Evolutionary conservation across 1,140 invertebrate genomes (phyloP).

Genomic region (Microplitis mediator): DNA sequence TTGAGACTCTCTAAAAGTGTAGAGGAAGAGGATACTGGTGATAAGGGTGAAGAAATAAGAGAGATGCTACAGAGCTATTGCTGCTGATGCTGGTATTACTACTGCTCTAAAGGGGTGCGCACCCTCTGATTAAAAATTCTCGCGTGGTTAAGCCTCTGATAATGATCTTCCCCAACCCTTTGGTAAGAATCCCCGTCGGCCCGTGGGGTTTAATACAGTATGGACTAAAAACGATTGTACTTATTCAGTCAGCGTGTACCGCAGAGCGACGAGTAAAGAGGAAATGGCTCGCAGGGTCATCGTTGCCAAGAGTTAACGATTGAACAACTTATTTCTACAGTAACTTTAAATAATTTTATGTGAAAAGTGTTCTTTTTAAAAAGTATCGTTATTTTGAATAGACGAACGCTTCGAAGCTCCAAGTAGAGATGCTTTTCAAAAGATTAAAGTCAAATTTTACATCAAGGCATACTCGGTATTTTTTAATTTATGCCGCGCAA

Average conservation of each 20-base stretch:
- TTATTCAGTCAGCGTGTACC: conserved; percentile 55
- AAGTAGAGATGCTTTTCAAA: not conserved
- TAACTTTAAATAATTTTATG: not conserved
- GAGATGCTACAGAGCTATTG: not conserved
- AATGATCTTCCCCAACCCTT: conserved; percentile 61
- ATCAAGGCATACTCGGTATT: conserved; percentile 20
- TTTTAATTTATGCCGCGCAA: not conserved
- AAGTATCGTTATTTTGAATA: too few species aligned
- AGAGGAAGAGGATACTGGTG: not conserved
- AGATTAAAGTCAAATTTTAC: not conserved
- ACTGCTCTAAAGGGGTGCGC: conserved; percentile 51
- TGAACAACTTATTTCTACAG: conserved; percentile 21
- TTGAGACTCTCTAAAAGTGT: not conserved
- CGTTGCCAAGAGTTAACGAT: conserved; percentile 48
- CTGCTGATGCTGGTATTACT: conserved; percentile 15
- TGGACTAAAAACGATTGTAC: conserved; percentile 58
- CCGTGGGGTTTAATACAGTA: conserved; percentile 55
- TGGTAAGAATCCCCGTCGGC: conserved; percentile 27
- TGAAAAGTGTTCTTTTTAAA: too few species aligned
- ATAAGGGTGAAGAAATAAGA: not conserved
- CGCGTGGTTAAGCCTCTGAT: conserved; percentile 64
- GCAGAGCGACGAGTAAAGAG: conserved; percentile 39
- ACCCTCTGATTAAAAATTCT: conserved; percentile 66
- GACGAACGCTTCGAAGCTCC: too few species aligned
- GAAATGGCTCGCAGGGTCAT: conserved; percentile 53